Evolutionary conservation across 2,888 invertebrate species (phyloP), one percentile per base, ranked within the genome.

Genomic region (Uloborus plumipes): DNA sequence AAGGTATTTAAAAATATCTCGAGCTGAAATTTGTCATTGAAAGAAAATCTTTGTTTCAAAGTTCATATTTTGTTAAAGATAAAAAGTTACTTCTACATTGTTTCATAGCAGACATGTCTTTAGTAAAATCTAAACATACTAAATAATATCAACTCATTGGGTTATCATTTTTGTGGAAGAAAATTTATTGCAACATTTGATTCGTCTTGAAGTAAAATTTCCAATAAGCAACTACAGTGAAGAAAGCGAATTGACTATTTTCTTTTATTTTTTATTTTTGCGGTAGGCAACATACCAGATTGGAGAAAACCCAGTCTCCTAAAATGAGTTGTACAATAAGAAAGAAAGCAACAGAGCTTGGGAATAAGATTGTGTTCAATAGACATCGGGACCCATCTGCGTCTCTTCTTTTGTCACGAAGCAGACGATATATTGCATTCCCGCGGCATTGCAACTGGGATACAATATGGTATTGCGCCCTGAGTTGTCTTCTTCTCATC

Each of bases 311-410:
- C 75, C 26, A 59, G 67, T 75, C 75, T 7, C n/a, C 20, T 71
- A 71, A 77, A 78, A 70, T 49, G 55, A 78, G 71, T 71, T 53
- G 64, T 59, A 15, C 64, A 53, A 65, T 64, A 79, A 79, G 71
- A 51, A 61, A 18, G 50, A 65, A 61, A 71, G 62, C 70, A 65
- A 59, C 71, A 66, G 59, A 22, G 49, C 78, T 20, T 15, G 31
- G 31, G 72, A 72, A 79, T 66, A 72, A 79, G 78, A 79, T 79
- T 80, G 73, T 73, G 73, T 80, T 80, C 79, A 80, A 73, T 73
- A 80, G 50, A 73, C 69, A 73, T 73, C 62, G 70, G 72, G 61
- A 51, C 39, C 61, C 62, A 61, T 31, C 47, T 61, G 26, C 66
- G 18, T 78, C 72, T 53, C 47, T 59, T 73, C 61, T 64, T 73